Base-by-base conservation (phyloP, 2,113 vertebrate species). In the Myocastor coypus region DNA sequence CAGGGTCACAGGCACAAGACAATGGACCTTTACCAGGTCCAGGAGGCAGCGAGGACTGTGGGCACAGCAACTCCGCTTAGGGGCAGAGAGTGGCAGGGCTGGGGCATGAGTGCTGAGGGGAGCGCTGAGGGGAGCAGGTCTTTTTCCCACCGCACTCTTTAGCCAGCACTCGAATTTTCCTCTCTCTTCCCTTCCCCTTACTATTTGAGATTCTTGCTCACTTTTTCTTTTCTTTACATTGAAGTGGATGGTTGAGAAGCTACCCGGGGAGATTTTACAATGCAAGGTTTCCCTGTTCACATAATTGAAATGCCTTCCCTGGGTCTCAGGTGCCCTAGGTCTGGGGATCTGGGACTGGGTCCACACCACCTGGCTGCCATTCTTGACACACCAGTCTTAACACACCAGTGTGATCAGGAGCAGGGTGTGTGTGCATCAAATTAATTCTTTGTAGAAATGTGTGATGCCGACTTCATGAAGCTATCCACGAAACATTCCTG, bases 221-320 rank as follows among this genome's bases (percentile, higher is more conserved):
- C 20, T 30, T 16, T 52, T 64, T 3, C 30, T 89, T 95, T 91
- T 89, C 81, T 75, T 86, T 34, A 50, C 78, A 34, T n/a, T 40
- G 69, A 94, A 75, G 14, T 37, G 52, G 28, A 66, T 71, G 19
- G 46, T 34, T 80, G 55, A 92, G 71, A 94, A 92, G 64, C 87
- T 24, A n/a, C 32, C 28, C 17, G 63, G 69, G 68, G 52, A 92
- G n/a, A n/a, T 73, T 84, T 83, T 19, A 22, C 50, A 57, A 5
- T 66, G 9, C 37, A 20, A 3, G 20, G 3, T 89, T 50, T 89
- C 55, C 89, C n/a, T 16, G 50, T 37, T 10, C 42, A 69, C 59
- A 17, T 84, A 20, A 13, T 7, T 22, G 16, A 26, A 57, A 22
- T 68, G 32, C 52, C 40, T 52, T 83, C 34, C 40, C 77, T 84